These are phyloP conservation scores for Yasuhikotakia modesta DNA, from an alignment of 2,797 vertebrate genomes.

Conservation along the genomic window DNA sequence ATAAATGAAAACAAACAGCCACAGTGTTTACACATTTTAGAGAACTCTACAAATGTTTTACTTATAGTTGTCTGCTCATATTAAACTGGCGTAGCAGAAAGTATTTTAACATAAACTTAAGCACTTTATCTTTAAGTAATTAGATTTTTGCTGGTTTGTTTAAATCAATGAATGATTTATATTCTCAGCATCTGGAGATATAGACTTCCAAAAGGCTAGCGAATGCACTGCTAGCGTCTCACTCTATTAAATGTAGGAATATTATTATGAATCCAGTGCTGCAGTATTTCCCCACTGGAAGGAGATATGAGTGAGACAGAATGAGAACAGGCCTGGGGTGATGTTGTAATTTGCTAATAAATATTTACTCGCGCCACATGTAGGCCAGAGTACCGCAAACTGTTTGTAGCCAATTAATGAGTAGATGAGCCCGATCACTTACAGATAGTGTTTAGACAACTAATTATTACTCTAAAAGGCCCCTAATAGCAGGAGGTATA, in stretches of 20 bases:
- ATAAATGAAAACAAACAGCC: too few species aligned
- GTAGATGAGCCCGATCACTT: conserved; percentile 55
- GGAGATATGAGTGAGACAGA: conserved; percentile 38
- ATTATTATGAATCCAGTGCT: conserved; percentile 21
- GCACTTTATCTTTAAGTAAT: not conserved
- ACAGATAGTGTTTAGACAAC: conserved; percentile 66
- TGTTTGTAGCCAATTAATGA: conserved; percentile 60
- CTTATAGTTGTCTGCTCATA: not conserved
- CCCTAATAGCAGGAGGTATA: conserved; percentile 65
- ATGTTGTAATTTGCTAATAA: conserved; percentile 61
- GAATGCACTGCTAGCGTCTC: not conserved
- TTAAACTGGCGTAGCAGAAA: not conserved
- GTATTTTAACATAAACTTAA: not conserved
- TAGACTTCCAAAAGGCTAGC: not conserved
- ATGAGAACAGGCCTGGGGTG: conserved; percentile 60
- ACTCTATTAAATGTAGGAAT: conserved; percentile 6
- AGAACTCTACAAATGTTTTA: not conserved
- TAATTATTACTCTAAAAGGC: conserved; percentile 61
- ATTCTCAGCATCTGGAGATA: not conserved
- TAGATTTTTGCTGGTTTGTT: not conserved
- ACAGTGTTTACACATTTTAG: too few species aligned
- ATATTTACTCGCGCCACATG: conserved; percentile 62
- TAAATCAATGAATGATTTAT: conserved; percentile 14
- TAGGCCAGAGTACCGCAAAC: conserved; percentile 58
- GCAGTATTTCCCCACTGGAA: conserved; percentile 24